phyloP scores from a whole-genome alignment of 2,888 invertebrate genomes.

The Stenolophus ochropezus region DNA sequence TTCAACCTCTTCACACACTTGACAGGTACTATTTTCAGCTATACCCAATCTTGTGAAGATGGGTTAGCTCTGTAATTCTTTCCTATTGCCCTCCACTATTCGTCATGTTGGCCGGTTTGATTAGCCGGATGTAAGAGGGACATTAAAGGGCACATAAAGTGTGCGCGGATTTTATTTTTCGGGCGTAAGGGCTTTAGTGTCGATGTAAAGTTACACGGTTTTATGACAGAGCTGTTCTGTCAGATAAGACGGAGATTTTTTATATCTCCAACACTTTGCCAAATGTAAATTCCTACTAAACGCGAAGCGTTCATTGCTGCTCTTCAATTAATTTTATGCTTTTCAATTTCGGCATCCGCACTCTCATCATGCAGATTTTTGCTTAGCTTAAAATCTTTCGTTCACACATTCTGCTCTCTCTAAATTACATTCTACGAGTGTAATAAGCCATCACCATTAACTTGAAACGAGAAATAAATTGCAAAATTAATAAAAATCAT shows the following conservation, averaged over 20 bases:
- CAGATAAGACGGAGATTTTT: constrained; percentile 44
- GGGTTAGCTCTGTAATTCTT: neutral
- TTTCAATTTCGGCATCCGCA: constrained; percentile 3
- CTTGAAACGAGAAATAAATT: too few species aligned
- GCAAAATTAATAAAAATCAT: too few species aligned
- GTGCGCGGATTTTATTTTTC: constrained; percentile 44
- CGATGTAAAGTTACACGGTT: constrained; percentile 50
- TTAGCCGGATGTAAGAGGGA: constrained; percentile 27
- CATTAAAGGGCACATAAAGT: constrained; percentile 41
- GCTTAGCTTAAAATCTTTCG: neutral
- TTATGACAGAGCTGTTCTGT: constrained; percentile 28
- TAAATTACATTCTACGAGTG: too few species aligned
- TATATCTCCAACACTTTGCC: constrained; percentile 38
- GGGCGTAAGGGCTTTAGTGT: constrained; percentile 46
- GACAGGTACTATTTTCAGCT: too few species aligned
- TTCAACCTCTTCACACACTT: too few species aligned
- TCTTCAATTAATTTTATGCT: constrained; percentile 42
- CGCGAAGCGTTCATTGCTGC: constrained; percentile 1
- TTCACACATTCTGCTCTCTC: neutral
- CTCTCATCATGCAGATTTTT: neutral
- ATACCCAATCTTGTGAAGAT: too few species aligned
- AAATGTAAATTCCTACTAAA: constrained; percentile 35
- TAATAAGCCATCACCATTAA: too few species aligned
- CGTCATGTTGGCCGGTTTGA: constrained; percentile 1
- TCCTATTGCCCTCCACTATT: neutral